phyloP scores from a whole-genome alignment of 2,888 invertebrate genomes.

The Chrysodeixis includens region DNA sequence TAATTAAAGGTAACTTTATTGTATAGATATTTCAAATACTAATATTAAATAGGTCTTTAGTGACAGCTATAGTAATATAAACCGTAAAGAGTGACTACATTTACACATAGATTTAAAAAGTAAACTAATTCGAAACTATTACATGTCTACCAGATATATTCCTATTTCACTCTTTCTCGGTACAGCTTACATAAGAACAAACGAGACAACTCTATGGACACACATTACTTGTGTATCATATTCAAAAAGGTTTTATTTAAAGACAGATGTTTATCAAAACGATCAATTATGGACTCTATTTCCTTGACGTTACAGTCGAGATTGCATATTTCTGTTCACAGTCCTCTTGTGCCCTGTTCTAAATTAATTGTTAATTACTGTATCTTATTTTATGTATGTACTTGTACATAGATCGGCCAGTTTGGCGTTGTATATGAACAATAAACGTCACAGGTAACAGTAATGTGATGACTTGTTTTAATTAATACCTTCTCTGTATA shows the following conservation, averaged over 20 bases:
- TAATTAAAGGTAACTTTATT: background rate
- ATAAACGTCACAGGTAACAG: constrained; percentile 55
- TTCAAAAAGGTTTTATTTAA: no score
- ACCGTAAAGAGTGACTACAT: background rate
- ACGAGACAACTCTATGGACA: background rate
- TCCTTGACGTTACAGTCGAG: no score
- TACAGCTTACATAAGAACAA: background rate
- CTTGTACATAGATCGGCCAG: constrained; percentile 46
- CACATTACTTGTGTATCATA: no score
- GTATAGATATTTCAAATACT: background rate
- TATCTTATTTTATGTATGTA: constrained; percentile 41
- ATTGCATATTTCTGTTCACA: no score
- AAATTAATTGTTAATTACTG: constrained; percentile 26
- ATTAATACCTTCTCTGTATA: constrained; percentile 58
- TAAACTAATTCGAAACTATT: background rate
- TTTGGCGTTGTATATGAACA: constrained; percentile 47
- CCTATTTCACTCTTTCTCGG: background rate
- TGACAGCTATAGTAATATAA: background rate
- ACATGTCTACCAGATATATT: background rate
- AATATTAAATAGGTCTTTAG: background rate
- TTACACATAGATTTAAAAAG: background rate
- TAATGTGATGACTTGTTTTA: constrained; percentile 56
- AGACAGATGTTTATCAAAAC: no score
- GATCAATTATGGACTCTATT: no score
- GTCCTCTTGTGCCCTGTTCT: constrained; percentile 1